A percentile compares a stretch with the other conserved stretches of the same genome.
Evolutionary conservation across 1,140 invertebrate genomes (phyloP).

Genomic region (Colletes gigas): DNA sequence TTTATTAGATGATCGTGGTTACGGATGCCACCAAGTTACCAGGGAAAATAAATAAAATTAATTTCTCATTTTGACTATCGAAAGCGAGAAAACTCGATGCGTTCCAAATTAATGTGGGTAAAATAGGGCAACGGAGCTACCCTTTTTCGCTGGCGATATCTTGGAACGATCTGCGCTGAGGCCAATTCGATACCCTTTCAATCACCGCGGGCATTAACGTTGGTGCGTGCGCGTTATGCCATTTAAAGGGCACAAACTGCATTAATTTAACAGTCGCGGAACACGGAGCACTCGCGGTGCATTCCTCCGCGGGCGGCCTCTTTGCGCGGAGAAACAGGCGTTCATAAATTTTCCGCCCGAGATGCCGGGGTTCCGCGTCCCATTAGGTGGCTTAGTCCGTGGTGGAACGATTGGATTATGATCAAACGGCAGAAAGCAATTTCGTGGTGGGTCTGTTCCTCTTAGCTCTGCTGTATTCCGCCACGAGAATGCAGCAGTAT

Average conservation of each 20-base stretch:
- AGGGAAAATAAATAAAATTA: too few species aligned
- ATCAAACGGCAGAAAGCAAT: slow-evolving; percentile 69
- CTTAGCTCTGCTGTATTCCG: slow-evolving; percentile 44
- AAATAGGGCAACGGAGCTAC: too few species aligned
- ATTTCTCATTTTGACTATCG: too few species aligned
- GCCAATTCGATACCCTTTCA: slow-evolving; percentile 11
- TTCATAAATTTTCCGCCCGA: slow-evolving; percentile 66
- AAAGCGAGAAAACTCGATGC: too few species aligned
- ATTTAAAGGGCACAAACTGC: slow-evolving; percentile 52
- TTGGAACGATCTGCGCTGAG: neutral
- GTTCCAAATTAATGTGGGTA: too few species aligned
- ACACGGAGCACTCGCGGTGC: slow-evolving; percentile 13
- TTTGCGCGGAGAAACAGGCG: slow-evolving; percentile 42
- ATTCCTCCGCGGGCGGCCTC: slow-evolving; percentile 49
- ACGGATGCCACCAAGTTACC: too few species aligned
- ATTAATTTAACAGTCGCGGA: slow-evolving; percentile 60
- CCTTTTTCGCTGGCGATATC: too few species aligned
- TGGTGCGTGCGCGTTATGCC: slow-evolving; percentile 26
- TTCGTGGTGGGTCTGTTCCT: slow-evolving; percentile 59
- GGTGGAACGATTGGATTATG: slow-evolving; percentile 68
- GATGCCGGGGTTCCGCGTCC: slow-evolving; percentile 56
- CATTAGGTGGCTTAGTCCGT: slow-evolving; percentile 62
- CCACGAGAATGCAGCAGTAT: slow-evolving; percentile 47
- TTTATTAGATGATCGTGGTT: too few species aligned
- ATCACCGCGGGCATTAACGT: neutral